Evolutionary conservation across 2,113 vertebrate genomes (phyloP).

Genomic region (Macrotis lagotis): DNA sequence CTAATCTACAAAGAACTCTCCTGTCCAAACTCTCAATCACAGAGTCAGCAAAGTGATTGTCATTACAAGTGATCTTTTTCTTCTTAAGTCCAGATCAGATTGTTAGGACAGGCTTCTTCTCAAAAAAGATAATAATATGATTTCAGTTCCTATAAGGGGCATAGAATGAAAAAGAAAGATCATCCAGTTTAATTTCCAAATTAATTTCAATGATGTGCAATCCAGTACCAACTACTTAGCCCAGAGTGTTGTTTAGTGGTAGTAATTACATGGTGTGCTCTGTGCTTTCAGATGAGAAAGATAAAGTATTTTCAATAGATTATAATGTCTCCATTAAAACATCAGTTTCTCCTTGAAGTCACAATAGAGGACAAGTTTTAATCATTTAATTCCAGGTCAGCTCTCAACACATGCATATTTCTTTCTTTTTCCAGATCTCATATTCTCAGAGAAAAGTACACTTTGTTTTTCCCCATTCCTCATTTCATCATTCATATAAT

Average conservation of each 20-base stretch:
- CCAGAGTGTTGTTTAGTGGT: not conserved
- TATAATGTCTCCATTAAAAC: not conserved
- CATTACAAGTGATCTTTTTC: no score
- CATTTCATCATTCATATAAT: not conserved
- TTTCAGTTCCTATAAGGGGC: not conserved
- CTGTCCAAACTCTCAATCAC: not conserved
- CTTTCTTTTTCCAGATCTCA: not conserved
- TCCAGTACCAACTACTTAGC: not conserved
- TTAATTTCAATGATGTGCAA: not conserved
- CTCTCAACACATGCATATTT: not conserved
- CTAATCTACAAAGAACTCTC: not conserved
- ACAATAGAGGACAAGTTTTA: not conserved
- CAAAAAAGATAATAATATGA: not conserved
- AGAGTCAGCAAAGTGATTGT: no score
- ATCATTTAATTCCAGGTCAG: not conserved
- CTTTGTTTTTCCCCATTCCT: not conserved
- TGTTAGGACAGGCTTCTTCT: not conserved
- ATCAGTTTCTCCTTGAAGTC: not conserved
- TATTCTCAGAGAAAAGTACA: no score
- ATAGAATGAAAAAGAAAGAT: not conserved
- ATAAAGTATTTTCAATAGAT: not conserved
- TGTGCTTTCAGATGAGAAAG: not conserved
- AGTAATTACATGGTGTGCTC: not conserved
- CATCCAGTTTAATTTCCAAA: not conserved
- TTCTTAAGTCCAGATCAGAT: not conserved